Percentiles rank a stretch among this genome's conserved stretches.
These are phyloP conservation scores for Fissipunctia ypsillon DNA, from an alignment of 2,888 invertebrate species.

Conservation along the genomic window DNA sequence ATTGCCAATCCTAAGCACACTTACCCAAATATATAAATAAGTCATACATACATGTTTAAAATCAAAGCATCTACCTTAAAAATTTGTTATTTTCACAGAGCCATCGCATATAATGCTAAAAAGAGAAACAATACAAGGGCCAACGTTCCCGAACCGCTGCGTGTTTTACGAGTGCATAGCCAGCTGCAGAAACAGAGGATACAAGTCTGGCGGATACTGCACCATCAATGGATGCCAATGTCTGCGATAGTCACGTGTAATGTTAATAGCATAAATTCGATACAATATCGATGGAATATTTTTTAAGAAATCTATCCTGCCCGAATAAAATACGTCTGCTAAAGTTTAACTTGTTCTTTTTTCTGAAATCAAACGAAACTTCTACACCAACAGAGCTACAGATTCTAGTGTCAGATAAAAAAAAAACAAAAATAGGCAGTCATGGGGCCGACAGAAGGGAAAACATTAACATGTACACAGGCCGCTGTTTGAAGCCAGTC, in stretches of 20 bases:
- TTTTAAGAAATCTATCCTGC: not conserved
- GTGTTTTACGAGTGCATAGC: conserved; percentile 81
- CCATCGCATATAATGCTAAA: conserved; percentile 56
- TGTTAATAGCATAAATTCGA: not conserved
- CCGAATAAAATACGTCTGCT: not conserved
- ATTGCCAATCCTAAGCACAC: not conserved
- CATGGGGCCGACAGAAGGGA: no score
- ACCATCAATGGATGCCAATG: conserved; percentile 82
- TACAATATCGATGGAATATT: not conserved
- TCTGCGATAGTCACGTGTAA: conserved; percentile 63
- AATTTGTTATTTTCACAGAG: conserved; percentile 53
- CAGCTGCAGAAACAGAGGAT: conserved; percentile 73
- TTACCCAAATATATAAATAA: no score
- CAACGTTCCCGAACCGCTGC: conserved; percentile 68
- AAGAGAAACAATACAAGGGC: conserved; percentile 72
- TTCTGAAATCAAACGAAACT: not conserved
- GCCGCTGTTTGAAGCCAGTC: no score
- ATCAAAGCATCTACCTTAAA: no score
- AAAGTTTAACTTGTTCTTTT: not conserved
- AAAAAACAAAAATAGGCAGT: no score
- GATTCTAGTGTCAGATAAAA: not conserved
- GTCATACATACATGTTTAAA: no score
- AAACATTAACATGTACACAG: no score
- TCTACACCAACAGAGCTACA: not conserved
- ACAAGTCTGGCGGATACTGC: conserved; percentile 78